Evolutionary conservation across 2,888 invertebrate species (phyloP).

Genomic region (Augochlorella aurata): DNA sequence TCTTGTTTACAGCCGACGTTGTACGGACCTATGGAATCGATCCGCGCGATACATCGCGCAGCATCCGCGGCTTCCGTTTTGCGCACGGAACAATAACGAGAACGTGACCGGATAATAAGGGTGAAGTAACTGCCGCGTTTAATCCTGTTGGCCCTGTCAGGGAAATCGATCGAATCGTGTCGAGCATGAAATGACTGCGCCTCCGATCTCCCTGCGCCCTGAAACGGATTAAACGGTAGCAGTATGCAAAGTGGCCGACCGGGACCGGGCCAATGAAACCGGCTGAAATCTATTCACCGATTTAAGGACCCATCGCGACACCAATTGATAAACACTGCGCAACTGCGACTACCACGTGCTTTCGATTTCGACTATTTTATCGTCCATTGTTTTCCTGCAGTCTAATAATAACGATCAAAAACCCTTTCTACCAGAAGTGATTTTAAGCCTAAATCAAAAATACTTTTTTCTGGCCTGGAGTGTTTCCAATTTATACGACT

Average conservation of each 20-base stretch:
- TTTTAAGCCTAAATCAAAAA: no score
- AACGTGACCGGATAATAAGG: conserved; percentile 49
- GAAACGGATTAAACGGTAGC: conserved; percentile 1
- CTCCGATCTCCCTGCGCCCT: background rate
- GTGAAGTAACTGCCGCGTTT: conserved; percentile 46
- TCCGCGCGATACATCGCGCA: conserved; percentile 43
- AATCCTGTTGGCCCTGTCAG: conserved; percentile 51
- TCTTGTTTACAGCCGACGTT: conserved; percentile 45
- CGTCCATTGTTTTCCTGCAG: no score
- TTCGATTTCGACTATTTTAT: no score
- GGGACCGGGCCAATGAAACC: background rate
- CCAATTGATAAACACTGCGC: no score
- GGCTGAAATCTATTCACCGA: background rate
- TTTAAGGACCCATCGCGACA: background rate
- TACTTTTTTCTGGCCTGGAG: no score
- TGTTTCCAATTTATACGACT: no score
- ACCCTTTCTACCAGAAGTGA: no score
- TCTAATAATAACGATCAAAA: no score
- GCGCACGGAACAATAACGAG: conserved; percentile 38
- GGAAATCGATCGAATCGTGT: conserved; percentile 14
- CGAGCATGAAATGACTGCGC: conserved; percentile 1
- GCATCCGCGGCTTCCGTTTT: conserved; percentile 10
- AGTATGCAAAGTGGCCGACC: conserved; percentile 7
- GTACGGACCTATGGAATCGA: conserved; percentile 38
- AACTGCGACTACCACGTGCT: no score